These are phyloP conservation scores for Cherax quadricarinatus DNA, from an alignment of 1,140 invertebrate genomes.

Conservation along the genomic window DNA sequence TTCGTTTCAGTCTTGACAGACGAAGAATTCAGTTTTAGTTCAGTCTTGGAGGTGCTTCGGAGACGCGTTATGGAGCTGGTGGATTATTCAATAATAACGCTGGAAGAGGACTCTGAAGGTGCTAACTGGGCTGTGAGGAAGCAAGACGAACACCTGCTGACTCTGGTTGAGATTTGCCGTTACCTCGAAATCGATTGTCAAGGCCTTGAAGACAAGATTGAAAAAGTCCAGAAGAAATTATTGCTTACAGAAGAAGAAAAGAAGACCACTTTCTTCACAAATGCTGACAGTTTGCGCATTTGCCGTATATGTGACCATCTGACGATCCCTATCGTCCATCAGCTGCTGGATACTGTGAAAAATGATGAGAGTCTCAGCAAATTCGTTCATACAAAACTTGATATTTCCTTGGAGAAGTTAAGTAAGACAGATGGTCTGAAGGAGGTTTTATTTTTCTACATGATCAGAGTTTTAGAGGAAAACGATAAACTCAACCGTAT, in stretches of 20 bases:
- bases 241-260: slow-evolving; percentile 15
- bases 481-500: slow-evolving; percentile 18
- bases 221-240: slow-evolving; percentile 25
- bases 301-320: slow-evolving; percentile 35
- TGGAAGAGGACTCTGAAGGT: neutral
- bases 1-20: too few relatives aligned
- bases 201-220: slow-evolving; percentile 5
- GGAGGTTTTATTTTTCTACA: slow-evolving; percentile 47
- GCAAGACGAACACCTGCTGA: slow-evolving; percentile 17
- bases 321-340: neutral
- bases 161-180: neutral
- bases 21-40: too few relatives aligned
- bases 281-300: slow-evolving; percentile 45
- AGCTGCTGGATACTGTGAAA: neutral
- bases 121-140: neutral
- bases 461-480: slow-evolving; percentile 26
- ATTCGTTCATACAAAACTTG: neutral
- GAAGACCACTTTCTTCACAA: slow-evolving; percentile 21
- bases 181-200: neutral
- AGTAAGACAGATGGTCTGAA: slow-evolving; percentile 16
- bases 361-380: neutral
- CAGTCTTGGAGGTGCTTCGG: neutral
- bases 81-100: neutral
- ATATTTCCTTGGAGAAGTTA: neutral
- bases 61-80: neutral